A percentile compares a stretch with the other conserved stretches of the same genome.
Evolutionary conservation across 2,888 invertebrate genomes (phyloP).

Genomic region (Aspidapion aeneum): DNA sequence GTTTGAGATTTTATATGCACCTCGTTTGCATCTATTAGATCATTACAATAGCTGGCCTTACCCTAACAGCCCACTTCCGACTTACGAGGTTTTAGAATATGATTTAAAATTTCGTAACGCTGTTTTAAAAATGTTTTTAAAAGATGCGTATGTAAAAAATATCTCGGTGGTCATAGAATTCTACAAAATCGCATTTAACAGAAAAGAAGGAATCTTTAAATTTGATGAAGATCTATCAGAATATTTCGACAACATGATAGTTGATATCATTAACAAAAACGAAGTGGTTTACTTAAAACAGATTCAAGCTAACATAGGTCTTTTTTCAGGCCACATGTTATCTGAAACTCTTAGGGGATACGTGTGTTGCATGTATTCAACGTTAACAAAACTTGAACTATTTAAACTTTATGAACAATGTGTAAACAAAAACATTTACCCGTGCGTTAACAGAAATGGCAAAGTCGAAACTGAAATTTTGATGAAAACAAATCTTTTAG

Average conservation of each 20-base stretch:
- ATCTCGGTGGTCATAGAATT: constrained; percentile 26
- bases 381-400: background rate
- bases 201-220: background rate
- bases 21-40: constrained; percentile 29
- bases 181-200: constrained; percentile 20
- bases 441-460: background rate
- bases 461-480: background rate
- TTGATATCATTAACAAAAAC: background rate
- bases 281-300: background rate
- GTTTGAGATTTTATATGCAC: constrained; percentile 31
- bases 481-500: background rate
- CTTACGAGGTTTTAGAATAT: constrained; percentile 4
- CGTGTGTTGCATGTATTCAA: background rate
- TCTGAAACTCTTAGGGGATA: background rate
- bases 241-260: background rate
- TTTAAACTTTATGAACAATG: background rate
- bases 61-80: background rate
- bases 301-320: background rate
- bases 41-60: constrained; percentile 27
- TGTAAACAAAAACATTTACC: background rate
- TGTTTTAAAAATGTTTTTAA: constrained; percentile 26
- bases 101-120: constrained; percentile 26
- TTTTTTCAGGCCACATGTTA: background rate
- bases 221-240: background rate
- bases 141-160: constrained; percentile 21